Conservation (phyloP, 2,113 vertebrate genomes). For the Rhadina sibilatrix region DNA sequence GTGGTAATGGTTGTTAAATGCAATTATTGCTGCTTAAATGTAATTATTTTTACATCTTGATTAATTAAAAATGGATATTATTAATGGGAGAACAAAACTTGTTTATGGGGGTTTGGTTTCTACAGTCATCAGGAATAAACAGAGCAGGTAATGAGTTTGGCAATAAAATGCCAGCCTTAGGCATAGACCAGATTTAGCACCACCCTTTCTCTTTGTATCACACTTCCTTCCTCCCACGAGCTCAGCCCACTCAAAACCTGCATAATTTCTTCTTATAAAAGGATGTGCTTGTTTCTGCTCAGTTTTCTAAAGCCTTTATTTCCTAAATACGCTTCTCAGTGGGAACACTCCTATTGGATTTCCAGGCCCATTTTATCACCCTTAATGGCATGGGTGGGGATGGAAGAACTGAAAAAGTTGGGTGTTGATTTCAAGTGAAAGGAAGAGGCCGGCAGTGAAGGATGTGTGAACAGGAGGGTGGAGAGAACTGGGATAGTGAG, state of each 20-base stretch:
- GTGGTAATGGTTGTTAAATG: background rate
- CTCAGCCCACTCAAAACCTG: slow-evolving; percentile 52
- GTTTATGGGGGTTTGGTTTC: background rate
- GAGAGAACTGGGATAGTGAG: background rate
- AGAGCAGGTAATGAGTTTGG: slow-evolving; percentile 14
- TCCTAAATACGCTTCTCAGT: background rate
- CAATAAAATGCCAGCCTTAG: slow-evolving; percentile 33
- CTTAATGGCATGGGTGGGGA: background rate
- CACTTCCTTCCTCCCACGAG: slow-evolving; percentile 26
- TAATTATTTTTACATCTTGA: slow-evolving; percentile 21
- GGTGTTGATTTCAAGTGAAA: background rate
- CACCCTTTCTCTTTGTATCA: slow-evolving; percentile 31
- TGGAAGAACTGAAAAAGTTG: background rate
- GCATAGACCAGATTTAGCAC: slow-evolving; percentile 33
- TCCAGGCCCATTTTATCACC: background rate
- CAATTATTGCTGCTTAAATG: background rate
- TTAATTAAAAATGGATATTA: slow-evolving; percentile 24
- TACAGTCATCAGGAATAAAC: slow-evolving; percentile 3
- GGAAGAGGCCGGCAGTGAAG: background rate
- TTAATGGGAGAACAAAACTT: background rate
- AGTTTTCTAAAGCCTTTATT: background rate
- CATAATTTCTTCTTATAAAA: background rate
- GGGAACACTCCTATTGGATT: background rate
- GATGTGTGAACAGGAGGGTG: background rate
- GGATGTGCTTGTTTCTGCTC: background rate